Evolutionary conservation across 2,797 vertebrate genomes (phyloP).

Genomic region (Acanthurus lineatus): DNA sequence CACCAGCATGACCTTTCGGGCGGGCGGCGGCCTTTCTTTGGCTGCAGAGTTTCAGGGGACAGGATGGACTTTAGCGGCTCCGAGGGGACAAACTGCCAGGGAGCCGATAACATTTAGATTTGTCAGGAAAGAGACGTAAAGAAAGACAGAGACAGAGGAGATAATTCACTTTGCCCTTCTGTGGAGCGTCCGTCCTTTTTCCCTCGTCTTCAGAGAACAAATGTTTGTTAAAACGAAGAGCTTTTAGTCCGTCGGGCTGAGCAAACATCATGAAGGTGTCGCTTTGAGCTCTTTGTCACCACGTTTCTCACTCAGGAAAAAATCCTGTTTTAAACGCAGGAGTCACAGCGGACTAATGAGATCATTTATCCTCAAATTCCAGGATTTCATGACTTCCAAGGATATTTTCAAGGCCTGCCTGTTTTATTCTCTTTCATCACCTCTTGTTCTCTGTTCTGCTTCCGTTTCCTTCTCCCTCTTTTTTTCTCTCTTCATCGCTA

Average conservation of each 20-base stretch:
- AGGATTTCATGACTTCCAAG: background rate
- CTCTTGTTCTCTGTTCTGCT: background rate
- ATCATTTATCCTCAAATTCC: background rate
- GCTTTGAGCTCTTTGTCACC: too few relatives aligned
- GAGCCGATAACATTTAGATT: conserved; percentile 54
- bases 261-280: too few relatives aligned
- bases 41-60: conserved; percentile 40
- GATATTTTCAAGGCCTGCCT: background rate
- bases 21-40: conserved; percentile 7
- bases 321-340: too few relatives aligned
- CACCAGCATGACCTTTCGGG: conserved; percentile 38
- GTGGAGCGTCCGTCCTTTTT: conserved; percentile 7
- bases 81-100: conserved; percentile 28
- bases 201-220: background rate
- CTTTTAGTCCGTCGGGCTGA: too few relatives aligned
- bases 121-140: conserved; percentile 15
- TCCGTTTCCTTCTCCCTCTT: background rate
- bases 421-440: background rate
- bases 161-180: background rate
- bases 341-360: too few relatives aligned
- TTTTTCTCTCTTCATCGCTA: conserved; percentile 33
- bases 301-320: too few relatives aligned
- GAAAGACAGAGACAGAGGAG: background rate
- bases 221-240: too few relatives aligned
- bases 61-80: conserved; percentile 25